Evolutionary conservation across 1,140 invertebrate species (phyloP).

Genomic region (Zeugodacus cucurbitae): DNA sequence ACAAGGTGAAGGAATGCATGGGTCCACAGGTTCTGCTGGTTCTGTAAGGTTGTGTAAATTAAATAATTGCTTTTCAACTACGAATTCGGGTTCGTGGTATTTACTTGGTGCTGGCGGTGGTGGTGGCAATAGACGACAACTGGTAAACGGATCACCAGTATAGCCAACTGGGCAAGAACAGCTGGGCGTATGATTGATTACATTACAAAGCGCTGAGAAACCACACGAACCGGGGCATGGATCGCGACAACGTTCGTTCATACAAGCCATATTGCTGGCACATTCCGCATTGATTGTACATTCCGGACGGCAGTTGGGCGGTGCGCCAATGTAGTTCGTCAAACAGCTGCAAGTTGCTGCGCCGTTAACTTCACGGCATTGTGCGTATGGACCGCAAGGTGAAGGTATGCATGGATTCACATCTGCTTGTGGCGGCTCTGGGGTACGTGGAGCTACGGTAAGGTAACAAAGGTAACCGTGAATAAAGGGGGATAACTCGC

Average conservation of each 20-base stretch:
- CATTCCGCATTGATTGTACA: slow-evolving; percentile 81
- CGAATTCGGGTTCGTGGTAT: background rate
- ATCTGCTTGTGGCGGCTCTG: slow-evolving; percentile 68
- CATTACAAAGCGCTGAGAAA: slow-evolving; percentile 72
- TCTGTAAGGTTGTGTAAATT: slow-evolving; percentile 67
- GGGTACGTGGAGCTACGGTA: slow-evolving; percentile 14
- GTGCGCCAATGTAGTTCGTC: slow-evolving; percentile 74
- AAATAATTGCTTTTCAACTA: background rate
- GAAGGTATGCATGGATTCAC: slow-evolving; percentile 77
- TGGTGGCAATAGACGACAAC: slow-evolving; percentile 68
- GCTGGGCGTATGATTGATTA: slow-evolving; percentile 76
- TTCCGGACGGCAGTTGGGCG: slow-evolving; percentile 79
- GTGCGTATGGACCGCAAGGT: slow-evolving; percentile 78
- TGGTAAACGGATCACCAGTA: slow-evolving; percentile 77
- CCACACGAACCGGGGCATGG: slow-evolving; percentile 79
- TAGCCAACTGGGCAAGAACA: slow-evolving; percentile 76
- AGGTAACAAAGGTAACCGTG: background rate
- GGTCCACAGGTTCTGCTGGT: slow-evolving; percentile 63
- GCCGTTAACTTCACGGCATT: slow-evolving; percentile 74
- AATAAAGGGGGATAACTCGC: background rate
- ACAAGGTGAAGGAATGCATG: slow-evolving; percentile 77
- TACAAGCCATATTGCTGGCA: slow-evolving; percentile 74
- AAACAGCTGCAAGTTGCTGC: slow-evolving; percentile 77
- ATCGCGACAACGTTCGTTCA: slow-evolving; percentile 76
- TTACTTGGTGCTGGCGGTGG: slow-evolving; percentile 52